Percentiles rank a stretch among this genome's conserved stretches.
These are phyloP conservation scores for Centroberyx gerrardi DNA, from an alignment of 2,797 vertebrate genomes.

Conservation along the genomic window DNA sequence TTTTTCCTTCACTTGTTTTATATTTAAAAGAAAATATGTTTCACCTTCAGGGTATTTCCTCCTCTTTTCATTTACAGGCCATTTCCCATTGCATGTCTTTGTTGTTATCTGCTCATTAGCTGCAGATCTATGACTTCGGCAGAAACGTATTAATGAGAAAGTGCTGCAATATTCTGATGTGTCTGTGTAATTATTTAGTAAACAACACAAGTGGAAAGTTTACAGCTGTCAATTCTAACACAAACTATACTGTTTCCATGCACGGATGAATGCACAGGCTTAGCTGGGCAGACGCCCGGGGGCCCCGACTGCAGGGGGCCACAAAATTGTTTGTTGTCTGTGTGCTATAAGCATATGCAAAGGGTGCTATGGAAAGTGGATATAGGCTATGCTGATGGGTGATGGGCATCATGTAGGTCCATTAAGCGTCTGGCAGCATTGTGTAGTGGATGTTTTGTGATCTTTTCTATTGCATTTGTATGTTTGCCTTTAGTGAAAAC, in stretches of 20 bases:
- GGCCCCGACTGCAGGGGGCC: neutral
- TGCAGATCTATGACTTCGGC: conserved; percentile 61
- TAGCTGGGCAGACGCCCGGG: neutral
- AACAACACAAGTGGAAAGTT: conserved; percentile 53
- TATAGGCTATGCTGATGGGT: neutral
- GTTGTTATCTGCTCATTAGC: conserved; percentile 59
- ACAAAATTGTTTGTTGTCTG: neutral
- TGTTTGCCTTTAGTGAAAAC: conserved; percentile 30
- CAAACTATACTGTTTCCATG: conserved; percentile 20
- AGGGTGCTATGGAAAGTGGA: neutral
- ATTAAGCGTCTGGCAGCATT: neutral
- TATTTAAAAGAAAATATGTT: conserved; percentile 18
- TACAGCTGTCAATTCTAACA: conserved; percentile 10
- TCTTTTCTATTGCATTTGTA: conserved; percentile 13
- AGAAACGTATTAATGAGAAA: conserved; percentile 43
- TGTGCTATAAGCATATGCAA: conserved; percentile 5
- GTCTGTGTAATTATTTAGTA: conserved; percentile 47
- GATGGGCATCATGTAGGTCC: neutral
- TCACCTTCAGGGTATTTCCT: conserved; percentile 41
- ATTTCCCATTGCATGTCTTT: conserved; percentile 44
- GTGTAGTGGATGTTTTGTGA: neutral
- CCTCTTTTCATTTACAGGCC: conserved; percentile 47
- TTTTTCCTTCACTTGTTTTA: conserved; percentile 28
- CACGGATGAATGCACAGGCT: conserved; percentile 3
- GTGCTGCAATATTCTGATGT: conserved; percentile 41